A percentile compares a stretch with the other conserved stretches of the same genome.
Conservation (phyloP, 2,888 invertebrate species). For the Cephus nigrinus region DNA sequence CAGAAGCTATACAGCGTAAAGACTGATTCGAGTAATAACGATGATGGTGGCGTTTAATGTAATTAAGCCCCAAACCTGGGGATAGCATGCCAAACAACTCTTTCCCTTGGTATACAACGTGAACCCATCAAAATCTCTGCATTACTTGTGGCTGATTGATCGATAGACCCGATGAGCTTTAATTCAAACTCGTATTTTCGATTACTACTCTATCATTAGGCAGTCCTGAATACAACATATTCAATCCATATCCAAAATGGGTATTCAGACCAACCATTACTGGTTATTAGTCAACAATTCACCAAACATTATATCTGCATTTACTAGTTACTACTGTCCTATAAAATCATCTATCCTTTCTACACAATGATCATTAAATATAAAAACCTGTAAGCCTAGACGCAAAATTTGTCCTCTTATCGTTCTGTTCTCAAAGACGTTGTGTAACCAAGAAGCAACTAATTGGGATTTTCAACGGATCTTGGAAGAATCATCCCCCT, state of each 20-base stretch:
- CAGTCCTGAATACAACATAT: neutral
- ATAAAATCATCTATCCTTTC: neutral
- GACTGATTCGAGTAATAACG: neutral
- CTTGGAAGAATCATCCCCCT: neutral
- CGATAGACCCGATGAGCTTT: constrained; percentile 36
- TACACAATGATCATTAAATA: neutral
- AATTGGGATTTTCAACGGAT: neutral
- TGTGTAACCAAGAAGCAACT: neutral
- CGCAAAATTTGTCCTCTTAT: neutral
- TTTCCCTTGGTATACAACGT: constrained; percentile 43
- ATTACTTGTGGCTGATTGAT: constrained; percentile 53
- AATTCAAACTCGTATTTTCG: constrained; percentile 14
- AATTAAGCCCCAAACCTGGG: constrained; percentile 35
- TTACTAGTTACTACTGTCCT: neutral
- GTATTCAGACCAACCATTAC: neutral
- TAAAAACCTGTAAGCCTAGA: neutral
- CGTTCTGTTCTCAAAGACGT: neutral
- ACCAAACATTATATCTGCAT: neutral
- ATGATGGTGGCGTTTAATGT: constrained; percentile 33
- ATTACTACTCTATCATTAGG: neutral
- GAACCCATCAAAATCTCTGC: constrained; percentile 48
- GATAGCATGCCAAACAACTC: constrained; percentile 40
- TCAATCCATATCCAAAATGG: neutral
- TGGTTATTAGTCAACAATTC: neutral
- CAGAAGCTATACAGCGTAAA: neutral